These are phyloP conservation scores for Trematocara nigrifrons DNA, from an alignment of 2,113 vertebrate species.

Conservation along the genomic window DNA sequence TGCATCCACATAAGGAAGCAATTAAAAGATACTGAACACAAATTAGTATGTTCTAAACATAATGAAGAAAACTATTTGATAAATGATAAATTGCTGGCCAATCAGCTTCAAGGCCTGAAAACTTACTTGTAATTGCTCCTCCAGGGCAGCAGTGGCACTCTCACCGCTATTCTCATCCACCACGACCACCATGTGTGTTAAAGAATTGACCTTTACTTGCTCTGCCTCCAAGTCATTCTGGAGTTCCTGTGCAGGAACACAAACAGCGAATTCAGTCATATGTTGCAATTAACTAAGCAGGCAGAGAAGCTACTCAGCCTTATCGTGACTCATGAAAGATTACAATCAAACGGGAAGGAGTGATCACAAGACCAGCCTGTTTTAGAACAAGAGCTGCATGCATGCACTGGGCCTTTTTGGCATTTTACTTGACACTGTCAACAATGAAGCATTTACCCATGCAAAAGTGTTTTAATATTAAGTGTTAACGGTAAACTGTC, in stretches of 20 bases:
- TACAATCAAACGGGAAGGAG: not conserved
- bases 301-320: not conserved
- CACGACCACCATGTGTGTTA: constrained; percentile 98
- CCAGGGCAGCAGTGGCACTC: constrained; percentile 84
- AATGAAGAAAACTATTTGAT: not conserved
- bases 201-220: constrained; percentile 96
- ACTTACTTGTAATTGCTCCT: constrained; percentile 90
- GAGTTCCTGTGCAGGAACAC: constrained; percentile 70
- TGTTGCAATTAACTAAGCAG: constrained; percentile 2
- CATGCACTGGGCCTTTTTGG: not conserved
- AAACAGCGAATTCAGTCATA: not conserved
- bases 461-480: not conserved
- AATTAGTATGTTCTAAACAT: not conserved
- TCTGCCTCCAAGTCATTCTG: constrained; percentile 92
- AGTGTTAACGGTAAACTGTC: not conserved
- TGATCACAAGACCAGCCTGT: not conserved
- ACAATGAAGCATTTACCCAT: not conserved
- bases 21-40: not conserved
- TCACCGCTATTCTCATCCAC: constrained; percentile 94
- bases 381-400: not conserved
- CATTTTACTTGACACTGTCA: not conserved
- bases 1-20: not conserved
- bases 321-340: not conserved
- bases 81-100: not conserved
- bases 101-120: not conserved